Conservation (phyloP, 1,140 invertebrate species). For the Diplogasteroides magnus region DNA sequence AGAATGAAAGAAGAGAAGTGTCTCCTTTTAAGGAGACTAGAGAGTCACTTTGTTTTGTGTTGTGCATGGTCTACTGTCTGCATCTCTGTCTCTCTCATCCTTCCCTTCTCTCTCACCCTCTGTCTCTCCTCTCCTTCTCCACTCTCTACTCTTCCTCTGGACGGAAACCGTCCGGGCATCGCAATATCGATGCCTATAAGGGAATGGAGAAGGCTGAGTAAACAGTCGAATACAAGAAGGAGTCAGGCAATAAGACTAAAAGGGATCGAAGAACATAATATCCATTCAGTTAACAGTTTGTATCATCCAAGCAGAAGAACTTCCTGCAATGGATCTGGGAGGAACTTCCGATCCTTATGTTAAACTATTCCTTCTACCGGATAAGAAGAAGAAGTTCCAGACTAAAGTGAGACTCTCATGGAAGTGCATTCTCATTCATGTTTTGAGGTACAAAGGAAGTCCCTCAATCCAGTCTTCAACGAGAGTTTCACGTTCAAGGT, state of each 20-base stretch:
- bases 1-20: not conserved
- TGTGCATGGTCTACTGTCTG: too few relatives aligned
- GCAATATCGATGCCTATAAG: conserved; percentile 2
- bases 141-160: too few relatives aligned
- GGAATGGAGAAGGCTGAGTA: not conserved
- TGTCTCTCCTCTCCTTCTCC: too few relatives aligned
- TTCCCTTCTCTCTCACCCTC: too few relatives aligned
- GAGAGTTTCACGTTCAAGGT: conserved; percentile 56
- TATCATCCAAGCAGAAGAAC: conserved; percentile 50
- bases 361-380: conserved; percentile 56
- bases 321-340: conserved; percentile 53
- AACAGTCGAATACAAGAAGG: not conserved
- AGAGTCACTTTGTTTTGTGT: not conserved
- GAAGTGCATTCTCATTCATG: not conserved
- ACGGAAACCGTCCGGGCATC: not conserved
- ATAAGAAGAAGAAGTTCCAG: conserved; percentile 58
- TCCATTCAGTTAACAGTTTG: conserved; percentile 51
- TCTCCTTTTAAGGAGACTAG: not conserved
- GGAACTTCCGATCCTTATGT: conserved; percentile 51
- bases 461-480: conserved; percentile 57
- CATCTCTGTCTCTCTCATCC: too few relatives aligned
- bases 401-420: conserved; percentile 50
- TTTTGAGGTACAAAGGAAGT: conserved; percentile 50
- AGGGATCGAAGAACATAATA: not conserved
- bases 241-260: conserved; percentile 3